Conservation (phyloP, 2,888 invertebrate genomes). For the Siphlonurus alternatus region DNA sequence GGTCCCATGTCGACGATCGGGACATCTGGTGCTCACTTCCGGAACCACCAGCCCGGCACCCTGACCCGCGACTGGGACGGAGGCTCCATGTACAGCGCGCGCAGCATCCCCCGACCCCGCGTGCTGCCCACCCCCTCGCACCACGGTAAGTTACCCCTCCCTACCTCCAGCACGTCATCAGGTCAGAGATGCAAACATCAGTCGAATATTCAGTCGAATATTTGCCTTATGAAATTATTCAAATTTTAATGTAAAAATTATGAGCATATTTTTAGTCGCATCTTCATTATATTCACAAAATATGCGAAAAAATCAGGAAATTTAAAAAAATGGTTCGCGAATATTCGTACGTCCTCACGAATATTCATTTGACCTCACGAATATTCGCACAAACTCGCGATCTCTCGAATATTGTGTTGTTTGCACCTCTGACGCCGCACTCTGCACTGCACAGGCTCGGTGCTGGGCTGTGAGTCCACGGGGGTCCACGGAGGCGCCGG, state of each 20-base stretch:
- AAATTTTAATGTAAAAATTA: neutral
- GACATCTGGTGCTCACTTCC: slow-evolving; percentile 34
- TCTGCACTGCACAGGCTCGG: slow-evolving; percentile 3
- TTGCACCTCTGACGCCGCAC: neutral
- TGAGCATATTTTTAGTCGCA: too few relatives aligned
- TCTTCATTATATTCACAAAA: too few relatives aligned
- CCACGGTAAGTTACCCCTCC: too few relatives aligned
- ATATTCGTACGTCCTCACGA: too few relatives aligned
- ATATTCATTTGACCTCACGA: too few relatives aligned
- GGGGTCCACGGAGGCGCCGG: neutral
- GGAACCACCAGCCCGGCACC: slow-evolving; percentile 43
- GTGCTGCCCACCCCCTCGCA: slow-evolving; percentile 26
- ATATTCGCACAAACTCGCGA: too few relatives aligned
- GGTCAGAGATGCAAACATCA: too few relatives aligned
- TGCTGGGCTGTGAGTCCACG: neutral
- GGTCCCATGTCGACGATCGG: neutral
- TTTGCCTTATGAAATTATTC: neutral
- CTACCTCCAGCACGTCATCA: too few relatives aligned
- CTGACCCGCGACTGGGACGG: slow-evolving; percentile 55
- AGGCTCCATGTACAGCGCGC: slow-evolving; percentile 78
- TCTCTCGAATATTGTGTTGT: neutral
- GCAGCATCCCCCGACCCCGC: slow-evolving; percentile 75
- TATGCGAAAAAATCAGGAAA: too few relatives aligned
- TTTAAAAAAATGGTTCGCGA: too few relatives aligned
- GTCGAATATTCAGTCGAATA: too few relatives aligned